Percentiles rank a stretch among this genome's conserved stretches.
Conservation (phyloP, 1,140 invertebrate species). For the Globodera rostochiensis region DNA sequence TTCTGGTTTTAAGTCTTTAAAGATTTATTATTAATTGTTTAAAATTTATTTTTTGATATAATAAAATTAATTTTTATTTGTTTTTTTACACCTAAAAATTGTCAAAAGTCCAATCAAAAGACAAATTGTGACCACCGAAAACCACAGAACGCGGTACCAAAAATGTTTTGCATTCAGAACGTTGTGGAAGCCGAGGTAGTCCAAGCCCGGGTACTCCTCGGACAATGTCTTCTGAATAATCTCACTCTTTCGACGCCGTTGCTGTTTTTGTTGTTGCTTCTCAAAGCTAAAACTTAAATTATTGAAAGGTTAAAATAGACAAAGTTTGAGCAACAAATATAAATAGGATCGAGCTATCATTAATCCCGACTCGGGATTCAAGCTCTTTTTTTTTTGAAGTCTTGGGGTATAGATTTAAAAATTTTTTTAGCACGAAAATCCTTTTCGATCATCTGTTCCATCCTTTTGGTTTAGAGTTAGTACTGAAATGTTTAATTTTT, state of each 20-base stretch:
- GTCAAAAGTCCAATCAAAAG: conserved; percentile 41
- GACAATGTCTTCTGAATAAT: conserved; percentile 36
- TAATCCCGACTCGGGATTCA: no score
- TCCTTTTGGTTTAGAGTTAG: no score
- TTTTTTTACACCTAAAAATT: conserved; percentile 26
- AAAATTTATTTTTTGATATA: no score
- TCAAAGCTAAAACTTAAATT: no score
- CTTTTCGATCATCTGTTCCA: no score
- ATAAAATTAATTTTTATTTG: neutral
- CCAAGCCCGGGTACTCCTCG: conserved; percentile 41
- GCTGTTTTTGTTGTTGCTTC: neutral
- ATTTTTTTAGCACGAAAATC: no score
- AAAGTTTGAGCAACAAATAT: no score
- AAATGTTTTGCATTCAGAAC: conserved; percentile 37
- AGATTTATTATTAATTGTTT: neutral
- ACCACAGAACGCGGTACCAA: conserved; percentile 42
- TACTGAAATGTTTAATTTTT: no score
- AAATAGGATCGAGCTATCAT: no score
- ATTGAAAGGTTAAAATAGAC: no score
- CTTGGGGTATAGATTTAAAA: no score
- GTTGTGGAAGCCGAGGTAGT: conserved; percentile 39
- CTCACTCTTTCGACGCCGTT: conserved; percentile 21
- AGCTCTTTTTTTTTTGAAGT: no score
- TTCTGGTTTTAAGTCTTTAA: neutral
- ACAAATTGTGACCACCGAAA: conserved; percentile 35